phyloP scores from a whole-genome alignment of 1,140 invertebrate species.

The Myzus persicae region DNA sequence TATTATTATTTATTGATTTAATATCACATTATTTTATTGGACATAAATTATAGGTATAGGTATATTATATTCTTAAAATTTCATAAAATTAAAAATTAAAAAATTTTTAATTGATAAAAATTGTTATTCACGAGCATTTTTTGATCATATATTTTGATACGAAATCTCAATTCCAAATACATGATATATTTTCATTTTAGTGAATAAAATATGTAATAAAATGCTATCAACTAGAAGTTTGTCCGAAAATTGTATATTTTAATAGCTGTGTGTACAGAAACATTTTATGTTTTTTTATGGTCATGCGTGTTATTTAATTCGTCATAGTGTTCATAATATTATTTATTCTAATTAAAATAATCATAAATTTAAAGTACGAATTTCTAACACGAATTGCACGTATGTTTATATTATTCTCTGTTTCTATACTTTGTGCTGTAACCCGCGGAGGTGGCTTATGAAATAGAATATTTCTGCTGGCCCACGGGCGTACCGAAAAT shows the following conservation, averaged over 20 bases:
- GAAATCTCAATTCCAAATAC: too few species aligned
- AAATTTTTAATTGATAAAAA: too few species aligned
- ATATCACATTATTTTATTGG: not conserved
- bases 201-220: not conserved
- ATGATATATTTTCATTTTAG: not conserved
- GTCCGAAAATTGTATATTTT: not conserved
- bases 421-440: not conserved
- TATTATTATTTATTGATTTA: not conserved
- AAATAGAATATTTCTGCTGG: slow-evolving; percentile 19
- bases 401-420: not conserved
- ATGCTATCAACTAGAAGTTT: not conserved
- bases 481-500: not conserved
- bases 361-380: not conserved
- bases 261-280: not conserved
- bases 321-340: not conserved
- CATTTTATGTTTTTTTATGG: not conserved
- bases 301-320: not conserved
- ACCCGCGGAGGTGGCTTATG: not conserved
- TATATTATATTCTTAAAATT: not conserved
- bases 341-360: not conserved
- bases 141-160: too few species aligned
- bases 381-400: not conserved
- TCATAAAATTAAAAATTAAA: not conserved
- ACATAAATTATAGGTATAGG: not conserved
- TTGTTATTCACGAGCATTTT: too few species aligned